A percentile compares a stretch with the other conserved stretches of the same genome.
These are phyloP conservation scores for Frieseomelitta varia DNA, from an alignment of 1,140 invertebrate genomes.

Conservation along the genomic window DNA sequence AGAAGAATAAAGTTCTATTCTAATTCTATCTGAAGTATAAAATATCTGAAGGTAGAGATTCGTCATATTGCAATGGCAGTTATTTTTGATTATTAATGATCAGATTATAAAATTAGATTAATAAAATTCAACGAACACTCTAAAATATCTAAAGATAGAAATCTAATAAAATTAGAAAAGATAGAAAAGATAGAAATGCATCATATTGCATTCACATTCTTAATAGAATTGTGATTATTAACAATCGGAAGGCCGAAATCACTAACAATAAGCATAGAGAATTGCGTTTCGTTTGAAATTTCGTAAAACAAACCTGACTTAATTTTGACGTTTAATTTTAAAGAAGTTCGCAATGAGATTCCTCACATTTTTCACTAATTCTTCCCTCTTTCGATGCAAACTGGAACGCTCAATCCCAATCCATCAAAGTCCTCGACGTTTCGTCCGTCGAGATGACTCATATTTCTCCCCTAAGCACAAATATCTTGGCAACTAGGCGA, in stretches of 20 bases:
- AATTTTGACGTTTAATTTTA: conserved; percentile 9
- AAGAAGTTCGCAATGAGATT: neutral
- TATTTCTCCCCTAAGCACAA: neutral
- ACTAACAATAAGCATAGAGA: neutral
- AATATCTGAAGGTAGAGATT: too few species aligned
- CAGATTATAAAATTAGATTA: too few species aligned
- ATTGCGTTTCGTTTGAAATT: neutral
- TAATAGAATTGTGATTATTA: neutral
- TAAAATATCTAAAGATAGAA: neutral
- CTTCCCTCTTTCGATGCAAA: neutral
- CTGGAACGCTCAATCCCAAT: neutral
- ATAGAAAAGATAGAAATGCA: neutral
- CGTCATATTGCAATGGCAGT: too few species aligned
- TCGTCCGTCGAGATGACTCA: conserved; percentile 1
- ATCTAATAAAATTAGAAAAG: too few species aligned
- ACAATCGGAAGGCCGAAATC: neutral
- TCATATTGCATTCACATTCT: neutral
- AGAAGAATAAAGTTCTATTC: too few species aligned
- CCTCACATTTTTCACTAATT: neutral
- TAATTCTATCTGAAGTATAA: too few species aligned
- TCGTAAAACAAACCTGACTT: conserved; percentile 2
- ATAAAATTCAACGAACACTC: too few species aligned
- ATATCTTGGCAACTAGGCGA: conserved; percentile 23
- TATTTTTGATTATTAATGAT: too few species aligned
- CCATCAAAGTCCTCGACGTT: conserved; percentile 2